These are phyloP conservation scores for Chaenogobius annularis DNA, from an alignment of 2,113 vertebrate genomes.

Conservation along the genomic window DNA sequence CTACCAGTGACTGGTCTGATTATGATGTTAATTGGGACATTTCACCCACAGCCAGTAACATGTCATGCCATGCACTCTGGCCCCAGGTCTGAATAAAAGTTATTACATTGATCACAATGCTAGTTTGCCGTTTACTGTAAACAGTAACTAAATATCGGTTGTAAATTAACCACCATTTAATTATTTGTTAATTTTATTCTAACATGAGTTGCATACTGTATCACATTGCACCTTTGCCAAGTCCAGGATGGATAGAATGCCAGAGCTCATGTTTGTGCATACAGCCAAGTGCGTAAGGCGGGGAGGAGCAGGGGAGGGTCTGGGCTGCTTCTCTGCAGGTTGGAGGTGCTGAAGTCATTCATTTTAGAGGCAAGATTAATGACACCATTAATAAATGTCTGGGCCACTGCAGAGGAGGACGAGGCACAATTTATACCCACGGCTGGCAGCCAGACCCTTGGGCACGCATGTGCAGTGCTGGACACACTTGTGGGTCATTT, in stretches of 20 bases:
- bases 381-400: conserved; percentile 67
- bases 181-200: neutral
- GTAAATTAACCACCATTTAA: neutral
- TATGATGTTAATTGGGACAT: no score
- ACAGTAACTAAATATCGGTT: neutral
- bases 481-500: conserved; percentile 39
- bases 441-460: conserved; percentile 34
- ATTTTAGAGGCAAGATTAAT: conserved; percentile 72
- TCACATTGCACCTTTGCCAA: conserved; percentile 27
- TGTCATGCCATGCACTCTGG: no score
- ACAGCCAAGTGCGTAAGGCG: conserved; percentile 38
- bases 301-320: conserved; percentile 19
- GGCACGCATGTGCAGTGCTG: conserved; percentile 20
- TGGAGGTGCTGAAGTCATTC: conserved; percentile 67
- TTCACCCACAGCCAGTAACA: no score
- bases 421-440: conserved; percentile 48
- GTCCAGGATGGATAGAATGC: conserved; percentile 44
- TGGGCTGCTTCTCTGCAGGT: conserved; percentile 43
- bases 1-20: neutral
- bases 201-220: neutral
- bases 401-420: conserved; percentile 56
- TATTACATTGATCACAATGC: no score
- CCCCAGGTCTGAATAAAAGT: no score
- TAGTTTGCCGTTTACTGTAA: no score
- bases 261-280: conserved; percentile 37